Conservation (phyloP, 2,888 invertebrate genomes). For the Lutraria lutraria region DNA sequence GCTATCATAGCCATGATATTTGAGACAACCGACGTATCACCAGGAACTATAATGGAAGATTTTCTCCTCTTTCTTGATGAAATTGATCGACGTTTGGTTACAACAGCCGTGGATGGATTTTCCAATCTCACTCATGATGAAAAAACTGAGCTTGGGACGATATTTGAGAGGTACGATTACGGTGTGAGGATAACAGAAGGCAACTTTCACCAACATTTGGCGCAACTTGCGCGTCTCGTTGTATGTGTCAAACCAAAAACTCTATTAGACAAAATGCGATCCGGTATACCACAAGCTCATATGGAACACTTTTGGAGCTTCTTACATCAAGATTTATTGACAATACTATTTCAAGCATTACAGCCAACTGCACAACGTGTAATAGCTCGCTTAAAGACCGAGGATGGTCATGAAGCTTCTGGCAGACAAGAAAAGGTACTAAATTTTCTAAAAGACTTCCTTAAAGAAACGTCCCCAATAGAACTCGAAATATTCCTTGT, state of each 20-base stretch:
- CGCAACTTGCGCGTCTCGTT: slow-evolving; percentile 58
- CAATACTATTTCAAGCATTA: slow-evolving; percentile 54
- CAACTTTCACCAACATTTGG: slow-evolving; percentile 57
- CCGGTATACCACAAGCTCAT: slow-evolving; percentile 64
- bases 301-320: slow-evolving; percentile 63
- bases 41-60: slow-evolving; percentile 58
- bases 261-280: slow-evolving; percentile 58
- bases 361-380: slow-evolving; percentile 63
- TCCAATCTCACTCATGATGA: slow-evolving; percentile 50
- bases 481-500: slow-evolving; percentile 64
- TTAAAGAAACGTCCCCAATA: slow-evolving; percentile 49
- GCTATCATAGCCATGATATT: slow-evolving; percentile 54
- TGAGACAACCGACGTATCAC: slow-evolving; percentile 62
- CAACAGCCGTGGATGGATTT: slow-evolving; percentile 51
- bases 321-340: slow-evolving; percentile 52
- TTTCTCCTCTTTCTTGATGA: slow-evolving; percentile 63
- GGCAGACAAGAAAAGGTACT: slow-evolving; percentile 39
- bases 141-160: slow-evolving; percentile 45
- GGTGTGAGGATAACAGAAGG: slow-evolving; percentile 47
- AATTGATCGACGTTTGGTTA: slow-evolving; percentile 51
- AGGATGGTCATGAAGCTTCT: slow-evolving; percentile 28
- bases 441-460: slow-evolving; percentile 56
- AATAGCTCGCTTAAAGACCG: slow-evolving; percentile 57
- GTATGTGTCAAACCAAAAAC: slow-evolving; percentile 60
- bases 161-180: slow-evolving; percentile 63